Base-by-base conservation (phyloP, 2,888 invertebrate species). In the Apamea sordens region DNA sequence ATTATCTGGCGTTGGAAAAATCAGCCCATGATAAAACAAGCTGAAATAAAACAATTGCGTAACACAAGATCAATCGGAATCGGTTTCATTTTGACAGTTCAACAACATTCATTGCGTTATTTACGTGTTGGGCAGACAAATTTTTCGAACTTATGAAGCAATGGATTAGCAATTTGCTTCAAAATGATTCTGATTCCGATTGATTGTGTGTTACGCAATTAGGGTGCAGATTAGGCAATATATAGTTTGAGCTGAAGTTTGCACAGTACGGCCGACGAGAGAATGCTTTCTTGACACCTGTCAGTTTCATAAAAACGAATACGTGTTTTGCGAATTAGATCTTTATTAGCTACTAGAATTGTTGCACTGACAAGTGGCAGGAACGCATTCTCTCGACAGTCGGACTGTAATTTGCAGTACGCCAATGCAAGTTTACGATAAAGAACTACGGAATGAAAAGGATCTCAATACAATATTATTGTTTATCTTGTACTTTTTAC, bases 401-500 rank as follows among this genome's bases (percentile, higher is more conserved):
- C 56, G 10, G 24, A 24, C 24, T 24, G 13, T 28, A 61, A 61
- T 32, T 10, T 32, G 32, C 63, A 21, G 21, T 32, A 4, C 10
- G 8, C 21, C 21, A 21, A 63, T 69, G 32, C 24, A 32, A 6
- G 7, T 63, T 64, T 67, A 41, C 8, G 8, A 28, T n/a, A 36
- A 56, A 50, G 28, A 72, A 72, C 8, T 64, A n/a, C 4, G 13
- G 1, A 64, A 64, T 21, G 8, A 28, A 41, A 65, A 21, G 13
- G 32, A 63, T 32, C 21, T 32, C 1, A 36, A 64, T 4, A 64
- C 21, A 63, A 10, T 32, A 4, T 64, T 32, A 8, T 3, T 4
- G 18, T 32, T 63, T 63, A 10, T 32, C 47, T 47, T 76, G 76
- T 75, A 76, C 75, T 75, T 59, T 50, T n/a, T 18, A 44, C 10